These are phyloP conservation scores for Acipenser ruthenus DNA, from an alignment of 2,797 vertebrate species.

Conservation along the genomic window DNA sequence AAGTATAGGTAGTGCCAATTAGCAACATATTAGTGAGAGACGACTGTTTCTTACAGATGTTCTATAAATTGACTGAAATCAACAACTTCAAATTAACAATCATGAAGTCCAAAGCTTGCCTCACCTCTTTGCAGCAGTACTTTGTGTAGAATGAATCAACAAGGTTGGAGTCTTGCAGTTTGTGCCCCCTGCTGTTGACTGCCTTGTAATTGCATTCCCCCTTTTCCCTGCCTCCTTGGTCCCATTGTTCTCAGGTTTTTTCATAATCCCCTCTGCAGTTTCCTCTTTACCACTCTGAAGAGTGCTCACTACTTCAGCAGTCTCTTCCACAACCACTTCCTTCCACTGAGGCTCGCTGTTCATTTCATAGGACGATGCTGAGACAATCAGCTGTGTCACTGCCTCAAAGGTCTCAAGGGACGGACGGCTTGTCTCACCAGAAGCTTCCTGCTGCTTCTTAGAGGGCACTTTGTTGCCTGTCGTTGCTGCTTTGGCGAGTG, in stretches of 20 bases:
- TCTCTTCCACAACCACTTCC: slow-evolving; percentile 33
- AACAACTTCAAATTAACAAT: neutral
- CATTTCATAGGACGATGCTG: slow-evolving; percentile 31
- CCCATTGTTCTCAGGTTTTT: neutral
- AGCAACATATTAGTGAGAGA: too few species aligned
- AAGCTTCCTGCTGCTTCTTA: slow-evolving; percentile 24
- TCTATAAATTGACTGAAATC: neutral
- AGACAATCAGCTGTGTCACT: slow-evolving; percentile 59
- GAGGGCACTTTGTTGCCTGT: slow-evolving; percentile 32
- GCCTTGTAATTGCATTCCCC: neutral
- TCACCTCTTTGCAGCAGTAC: slow-evolving; percentile 25
- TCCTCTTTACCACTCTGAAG: neutral
- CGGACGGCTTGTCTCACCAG: slow-evolving; percentile 23
- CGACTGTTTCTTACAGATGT: too few species aligned
- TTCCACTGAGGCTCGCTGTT: slow-evolving; percentile 54
- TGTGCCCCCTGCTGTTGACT: slow-evolving; percentile 10
- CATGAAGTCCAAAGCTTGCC: neutral
- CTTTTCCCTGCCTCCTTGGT: neutral
- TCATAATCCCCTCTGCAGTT: too few species aligned
- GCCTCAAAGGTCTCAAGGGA: slow-evolving; percentile 54
- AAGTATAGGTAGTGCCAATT: too few species aligned
- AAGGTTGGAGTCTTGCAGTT: neutral
- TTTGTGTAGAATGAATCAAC: slow-evolving; percentile 5
- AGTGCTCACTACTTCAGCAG: neutral
- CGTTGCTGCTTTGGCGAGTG: slow-evolving; percentile 49